phyloP scores from a whole-genome alignment of 2,888 invertebrate genomes.

The Melanophora roralis region DNA sequence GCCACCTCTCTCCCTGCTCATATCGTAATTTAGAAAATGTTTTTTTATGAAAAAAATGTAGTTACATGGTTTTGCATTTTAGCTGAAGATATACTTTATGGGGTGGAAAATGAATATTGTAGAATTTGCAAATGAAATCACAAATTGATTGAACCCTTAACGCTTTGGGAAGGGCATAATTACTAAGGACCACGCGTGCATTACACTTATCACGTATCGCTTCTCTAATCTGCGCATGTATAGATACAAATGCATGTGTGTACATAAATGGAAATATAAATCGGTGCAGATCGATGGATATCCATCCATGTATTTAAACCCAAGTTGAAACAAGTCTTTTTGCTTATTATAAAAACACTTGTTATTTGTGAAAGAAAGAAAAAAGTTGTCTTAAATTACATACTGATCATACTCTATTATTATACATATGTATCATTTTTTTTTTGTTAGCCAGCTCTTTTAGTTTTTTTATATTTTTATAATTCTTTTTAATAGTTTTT shows the following conservation, averaged over 20 bases:
- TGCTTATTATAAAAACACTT: slow-evolving; percentile 29
- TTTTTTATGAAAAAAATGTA: no score
- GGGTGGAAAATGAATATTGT: no score
- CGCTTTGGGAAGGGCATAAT: no score
- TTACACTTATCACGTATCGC: no score
- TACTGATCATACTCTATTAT: not conserved
- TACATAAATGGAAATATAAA: not conserved
- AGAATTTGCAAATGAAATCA: no score
- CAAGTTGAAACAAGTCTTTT: not conserved
- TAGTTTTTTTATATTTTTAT: not conserved
- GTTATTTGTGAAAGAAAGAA: slow-evolving; percentile 15
- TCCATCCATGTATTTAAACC: not conserved
- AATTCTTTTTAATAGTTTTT: slow-evolving; percentile 13
- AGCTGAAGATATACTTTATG: no score
- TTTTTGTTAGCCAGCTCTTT: slow-evolving; percentile 39
- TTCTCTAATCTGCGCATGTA: not conserved
- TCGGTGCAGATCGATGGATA: not conserved
- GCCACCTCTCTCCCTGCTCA: no score
- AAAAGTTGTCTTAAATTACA: slow-evolving; percentile 24
- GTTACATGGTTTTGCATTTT: no score
- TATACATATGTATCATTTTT: slow-evolving; percentile 27
- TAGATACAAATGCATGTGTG: not conserved
- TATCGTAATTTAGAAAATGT: no score
- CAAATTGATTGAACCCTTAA: no score
- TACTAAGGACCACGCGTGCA: no score